Evolutionary conservation across 2,888 invertebrate species (phyloP), one percentile per base, ranked within the genome.

Genomic region (Eupithecia tripunctaria): DNA sequence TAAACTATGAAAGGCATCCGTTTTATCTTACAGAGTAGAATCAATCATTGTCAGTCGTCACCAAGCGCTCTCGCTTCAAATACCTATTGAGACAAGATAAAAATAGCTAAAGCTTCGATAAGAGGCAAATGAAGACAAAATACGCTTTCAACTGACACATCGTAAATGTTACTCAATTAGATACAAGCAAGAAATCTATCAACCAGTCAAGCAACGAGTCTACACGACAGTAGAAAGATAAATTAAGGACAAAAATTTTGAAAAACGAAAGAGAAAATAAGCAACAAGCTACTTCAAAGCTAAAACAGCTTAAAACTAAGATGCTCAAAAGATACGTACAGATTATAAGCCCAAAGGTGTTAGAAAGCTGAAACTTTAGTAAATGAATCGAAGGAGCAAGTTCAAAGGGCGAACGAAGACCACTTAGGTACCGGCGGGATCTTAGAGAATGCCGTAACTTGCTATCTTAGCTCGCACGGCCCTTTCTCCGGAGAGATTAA

Each of bases 21-120:
- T 77, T 78, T 76, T 73, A 72, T 72, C 72, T 76, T 38, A 59
- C 36, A 64, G 75, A 68, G 70, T 56, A 68, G 59, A 73, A 78
- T 79, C 79, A 78, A 79, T 79, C 79, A 77, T 78, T 76, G 79
- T 79, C 79, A 78, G 76, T 77, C 78, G 70, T 73, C 77, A 74
- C 73, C 71, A 68, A 72, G 63, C 72, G 64, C 67, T 62, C 43
- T 56, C 29, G 63, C 27, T 67, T 75, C 51, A 70, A 75, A 76
- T 78, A 74, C 75, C 68, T 66, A 74, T 66, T 68, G 72, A 63
- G 71, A 27, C 56, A 68, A 14, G 29, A 70, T 73, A 56, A 67
- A 74, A 70, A 73, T 75, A 75, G 69, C 56, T 56, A 66, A 29
- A 27, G 56, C 14, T 51, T 71, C 47, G 36, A 21, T 38, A 70